These are phyloP conservation scores for Aspidiotus destructor DNA, from an alignment of 2,888 invertebrate species.

Conservation along the genomic window DNA sequence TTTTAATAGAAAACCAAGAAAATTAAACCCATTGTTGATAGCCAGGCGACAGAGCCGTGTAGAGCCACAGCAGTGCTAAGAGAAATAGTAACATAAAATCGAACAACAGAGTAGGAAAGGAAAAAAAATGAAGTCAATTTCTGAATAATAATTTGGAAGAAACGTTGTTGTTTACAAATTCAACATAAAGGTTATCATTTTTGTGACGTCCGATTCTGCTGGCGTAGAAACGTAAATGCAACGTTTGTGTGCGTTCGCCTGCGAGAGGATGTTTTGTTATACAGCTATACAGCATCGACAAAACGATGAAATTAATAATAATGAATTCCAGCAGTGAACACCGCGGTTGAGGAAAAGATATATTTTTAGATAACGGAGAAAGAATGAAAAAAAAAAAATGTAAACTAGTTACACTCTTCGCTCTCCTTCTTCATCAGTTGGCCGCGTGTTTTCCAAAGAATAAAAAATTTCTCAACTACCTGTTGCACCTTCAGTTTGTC, in stretches of 20 bases:
- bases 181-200: background rate
- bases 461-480: no score
- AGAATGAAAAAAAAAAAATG: background rate
- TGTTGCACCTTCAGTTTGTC: no score
- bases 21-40: no score
- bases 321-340: slow-evolving; percentile 1
- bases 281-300: background rate
- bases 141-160: background rate
- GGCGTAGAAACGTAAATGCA: background rate
- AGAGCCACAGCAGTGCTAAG: no score
- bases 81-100: background rate
- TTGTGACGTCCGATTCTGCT: background rate
- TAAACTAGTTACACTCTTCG: no score
- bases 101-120: background rate
- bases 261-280: no score
- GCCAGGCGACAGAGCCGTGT: no score
- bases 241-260: background rate
- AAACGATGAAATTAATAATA: background rate
- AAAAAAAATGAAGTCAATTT: background rate
- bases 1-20: no score
- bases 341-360: background rate
- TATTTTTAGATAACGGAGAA: slow-evolving; percentile 4
- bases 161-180: slow-evolving; percentile 1
- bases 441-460: no score
- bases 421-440: no score